Evolutionary conservation across 2,797 vertebrate genomes (phyloP), one percentile per base, ranked within the genome.

Genomic region (Mormyrus hasselquistii): DNA sequence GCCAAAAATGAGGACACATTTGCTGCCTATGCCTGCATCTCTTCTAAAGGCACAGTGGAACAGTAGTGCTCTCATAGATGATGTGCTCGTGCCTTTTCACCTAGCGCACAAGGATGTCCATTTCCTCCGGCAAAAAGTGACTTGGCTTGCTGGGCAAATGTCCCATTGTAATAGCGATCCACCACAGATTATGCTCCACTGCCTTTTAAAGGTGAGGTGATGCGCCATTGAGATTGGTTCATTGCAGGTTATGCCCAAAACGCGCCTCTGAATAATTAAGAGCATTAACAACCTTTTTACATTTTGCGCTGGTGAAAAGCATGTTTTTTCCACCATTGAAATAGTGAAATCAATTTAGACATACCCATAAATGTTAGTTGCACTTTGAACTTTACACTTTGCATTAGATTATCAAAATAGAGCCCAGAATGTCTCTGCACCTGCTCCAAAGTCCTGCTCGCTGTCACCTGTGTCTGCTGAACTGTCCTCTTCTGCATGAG

Each of bases 371-470:
- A 62, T 62, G 59, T 22, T 22, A 57, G 5, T n/a, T 57, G 55
- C 2, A 2, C 22, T 62, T 59, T 62, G 59, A 8, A 62, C n/a
- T 62, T 25, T 25, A 62, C n/a, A 62, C 8, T 62, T 62, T 62
- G 57, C 57, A 25, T 25, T 62, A 62, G n/a, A 62, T 62, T 2
- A 62, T 62, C 59, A 25, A 25, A 62, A 62, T 25, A 62, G 7
- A 62, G n/a, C 59, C 22, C n/a, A 62, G 25, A 29, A 29, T 82
- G 14, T 47, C 19, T 88, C 76, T 41, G 50, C 94, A 99, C 98
- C 95, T 97, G 97, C 92, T 98, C 97, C 92, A 98, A 96, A 90
- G 96, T 93, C 50, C 96, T 97, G 92, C 95, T 95, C 92, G 94
- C 95, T 90, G 97, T 97, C 94, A 96, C 92, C 29, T 96, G 95